Evolutionary conservation across 2,113 vertebrate genomes (phyloP), one percentile per base, ranked within the genome.

Genomic region (Phyllostomus hastatus): DNA sequence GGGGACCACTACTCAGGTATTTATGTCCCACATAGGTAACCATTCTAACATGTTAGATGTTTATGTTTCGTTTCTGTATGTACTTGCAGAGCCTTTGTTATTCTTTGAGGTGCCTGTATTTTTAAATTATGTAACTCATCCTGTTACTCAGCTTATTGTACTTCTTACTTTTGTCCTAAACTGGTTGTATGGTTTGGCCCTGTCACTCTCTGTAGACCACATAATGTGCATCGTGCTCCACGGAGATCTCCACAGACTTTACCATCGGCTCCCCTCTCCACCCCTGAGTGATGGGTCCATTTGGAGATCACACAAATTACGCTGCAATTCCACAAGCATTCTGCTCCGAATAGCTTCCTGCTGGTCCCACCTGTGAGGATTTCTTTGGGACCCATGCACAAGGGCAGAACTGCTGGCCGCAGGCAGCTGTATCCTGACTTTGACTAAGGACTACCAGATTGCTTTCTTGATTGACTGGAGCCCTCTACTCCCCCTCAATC

Each of bases 181-280:
- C 38, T 61, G 57, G 10, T n/a, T 85, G 17, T 57, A 16, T 5
- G 10, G 19, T 41, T 75, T 24, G 14, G 20, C 41, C 7, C 2
- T 17, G 7, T 38, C 17, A 1, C 16, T 83, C 41, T 31, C 4
- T 41, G 15, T 84, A 5, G 24, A 2, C 48, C 6, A 20, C 28
- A 1, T 7, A 33, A 10, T 35, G 22, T 81, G 52, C 54, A 4
- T 16, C 0, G 0, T 73, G 79, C 41, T 12, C 19, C 10, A 0
- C 10, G 3, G 72, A 70, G 14, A 38, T 22, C 43, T 79, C n/a
- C 10, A 7, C 7, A 7, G 43, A 38, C 41, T 57, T 90, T 57
- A 75, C 57, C 28, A 11, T 50, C 17, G 11, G n/a, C 5, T 78
- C 7, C 33, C 50, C 15, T 7, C 12, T 10, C 26, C 24, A 73